Base-by-base conservation (phyloP, 2,113 vertebrate genomes). In the Chitala chitala region DNA sequence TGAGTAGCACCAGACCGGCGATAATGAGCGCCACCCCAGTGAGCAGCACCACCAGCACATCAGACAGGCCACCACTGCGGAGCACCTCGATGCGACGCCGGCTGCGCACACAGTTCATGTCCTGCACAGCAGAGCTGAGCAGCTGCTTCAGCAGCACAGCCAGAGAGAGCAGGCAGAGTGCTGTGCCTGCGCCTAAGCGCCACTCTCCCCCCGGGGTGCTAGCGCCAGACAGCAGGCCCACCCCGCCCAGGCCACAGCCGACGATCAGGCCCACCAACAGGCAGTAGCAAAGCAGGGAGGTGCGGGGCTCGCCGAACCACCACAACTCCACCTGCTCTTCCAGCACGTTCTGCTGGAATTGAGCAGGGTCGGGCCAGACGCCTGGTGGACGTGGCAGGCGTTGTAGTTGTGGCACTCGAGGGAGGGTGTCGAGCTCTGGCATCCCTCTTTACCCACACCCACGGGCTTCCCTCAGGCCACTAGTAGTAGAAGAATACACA, bases 101-200 rank as follows among this genome's bases (percentile, higher is more conserved):
- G 78, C 91, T 95, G 75, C 77, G 93, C 55, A 99, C 83, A 22
- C 97, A 99, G 81, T 98, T 96, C 95, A 98, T 99, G 88, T 99
- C 97, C 89, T 99, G 97, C 79, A 99, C 91, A 0, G 97, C 97
- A 0, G 96, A 98, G 85, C 96, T 98, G 81, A 99, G 89, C 76
- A 99, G 91, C 86, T 97, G 97, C 85, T 99, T 99, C 77, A 96
- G 92, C 36, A 99, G 89, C 10, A 99, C 89, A 0, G 93, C 82
- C 73, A 99, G 88, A n/a, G 95, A 93, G 76, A 99, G 83, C 40
- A 99, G 91, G 81, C 97, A 99, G 69, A 99, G 93, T 0, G 87
- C 89, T 0, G 93, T 94, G 75, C 97, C 97, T 22, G 92, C 91
- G 0, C 90, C 94, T 10, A 99, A 88, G 13, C 95, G 91, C 97